These are phyloP conservation scores for Trissolcus basalis DNA, from an alignment of 1,140 invertebrate genomes.

Conservation along the genomic window DNA sequence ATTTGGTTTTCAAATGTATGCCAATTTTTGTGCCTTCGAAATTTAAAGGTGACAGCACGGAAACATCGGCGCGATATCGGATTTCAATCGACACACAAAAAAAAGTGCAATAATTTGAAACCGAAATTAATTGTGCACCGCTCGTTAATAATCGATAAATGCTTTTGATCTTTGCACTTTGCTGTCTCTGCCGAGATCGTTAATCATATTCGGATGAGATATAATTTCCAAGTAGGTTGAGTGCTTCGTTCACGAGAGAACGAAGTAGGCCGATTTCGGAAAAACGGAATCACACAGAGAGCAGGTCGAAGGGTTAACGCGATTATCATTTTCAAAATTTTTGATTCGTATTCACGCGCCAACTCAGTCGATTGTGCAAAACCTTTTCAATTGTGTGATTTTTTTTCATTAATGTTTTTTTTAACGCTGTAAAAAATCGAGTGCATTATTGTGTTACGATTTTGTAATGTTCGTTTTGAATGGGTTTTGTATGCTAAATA, in stretches of 20 bases:
- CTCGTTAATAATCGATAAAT: constrained; percentile 18
- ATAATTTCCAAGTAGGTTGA: constrained; percentile 30
- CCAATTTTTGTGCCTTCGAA: constrained; percentile 24
- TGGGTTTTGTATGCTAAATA: too few relatives aligned
- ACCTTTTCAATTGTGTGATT: too few relatives aligned
- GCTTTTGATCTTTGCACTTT: constrained; percentile 19
- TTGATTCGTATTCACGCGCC: too few relatives aligned
- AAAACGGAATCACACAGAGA: constrained; percentile 22
- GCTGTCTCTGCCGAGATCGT: constrained; percentile 18
- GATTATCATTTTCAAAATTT: too few relatives aligned
- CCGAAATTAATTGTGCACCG: constrained; percentile 10
- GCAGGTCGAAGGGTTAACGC: background rate
- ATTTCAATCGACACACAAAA: constrained; percentile 7
- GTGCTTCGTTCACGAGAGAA: constrained; percentile 3
- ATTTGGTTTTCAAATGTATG: constrained; percentile 27
- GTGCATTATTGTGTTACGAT: too few relatives aligned
- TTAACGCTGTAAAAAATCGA: too few relatives aligned
- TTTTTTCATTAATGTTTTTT: too few relatives aligned
- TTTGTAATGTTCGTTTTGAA: too few relatives aligned
- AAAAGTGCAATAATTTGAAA: constrained; percentile 14
- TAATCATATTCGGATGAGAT: constrained; percentile 23
- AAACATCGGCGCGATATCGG: background rate
- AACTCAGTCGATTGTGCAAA: too few relatives aligned
- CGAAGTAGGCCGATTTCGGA: constrained; percentile 16
- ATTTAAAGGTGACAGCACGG: constrained; percentile 30